A percentile compares a stretch with the other conserved stretches of the same genome.
phyloP scores from a whole-genome alignment of 1,140 invertebrate genomes.

The Tribolium castaneum region DNA sequence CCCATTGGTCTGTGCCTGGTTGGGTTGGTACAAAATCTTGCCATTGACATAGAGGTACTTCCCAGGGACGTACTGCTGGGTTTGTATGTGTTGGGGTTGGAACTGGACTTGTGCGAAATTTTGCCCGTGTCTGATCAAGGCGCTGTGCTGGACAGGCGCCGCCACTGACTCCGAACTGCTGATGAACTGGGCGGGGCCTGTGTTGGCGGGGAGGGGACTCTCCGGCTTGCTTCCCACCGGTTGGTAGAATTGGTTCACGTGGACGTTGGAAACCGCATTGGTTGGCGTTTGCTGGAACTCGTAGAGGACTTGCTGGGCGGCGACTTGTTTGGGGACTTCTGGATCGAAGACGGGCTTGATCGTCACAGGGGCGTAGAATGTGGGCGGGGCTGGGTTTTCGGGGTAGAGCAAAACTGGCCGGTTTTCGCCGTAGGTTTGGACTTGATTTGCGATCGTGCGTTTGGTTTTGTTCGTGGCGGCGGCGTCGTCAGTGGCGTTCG shows the following conservation, averaged over 20 bases:
- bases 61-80: conserved; percentile 45
- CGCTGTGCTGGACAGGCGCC: conserved; percentile 51
- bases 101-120: conserved; percentile 41
- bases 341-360: conserved; percentile 44
- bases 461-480: conserved; percentile 44
- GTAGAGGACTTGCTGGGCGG: conserved; percentile 56
- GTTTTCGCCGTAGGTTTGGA: conserved; percentile 45
- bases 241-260: conserved; percentile 54
- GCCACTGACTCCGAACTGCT: conserved; percentile 48
- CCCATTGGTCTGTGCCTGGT: neutral
- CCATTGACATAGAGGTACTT: conserved; percentile 52
- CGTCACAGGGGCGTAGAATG: conserved; percentile 19
- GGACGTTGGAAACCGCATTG: conserved; percentile 53
- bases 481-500: conserved; percentile 15
- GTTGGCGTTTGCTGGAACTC: conserved; percentile 58
- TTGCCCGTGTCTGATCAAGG: conserved; percentile 48
- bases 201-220: conserved; percentile 3
- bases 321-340: conserved; percentile 53
- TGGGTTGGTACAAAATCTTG: conserved; percentile 45
- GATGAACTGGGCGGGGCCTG: conserved; percentile 5
- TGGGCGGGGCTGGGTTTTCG: neutral
- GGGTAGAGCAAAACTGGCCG: conserved; percentile 29
- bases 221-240: conserved; percentile 22
- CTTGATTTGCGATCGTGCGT: conserved; percentile 32
- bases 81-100: conserved; percentile 45